Conservation (phyloP, 2,888 invertebrate species). For the Synanthedon vespiformis region DNA sequence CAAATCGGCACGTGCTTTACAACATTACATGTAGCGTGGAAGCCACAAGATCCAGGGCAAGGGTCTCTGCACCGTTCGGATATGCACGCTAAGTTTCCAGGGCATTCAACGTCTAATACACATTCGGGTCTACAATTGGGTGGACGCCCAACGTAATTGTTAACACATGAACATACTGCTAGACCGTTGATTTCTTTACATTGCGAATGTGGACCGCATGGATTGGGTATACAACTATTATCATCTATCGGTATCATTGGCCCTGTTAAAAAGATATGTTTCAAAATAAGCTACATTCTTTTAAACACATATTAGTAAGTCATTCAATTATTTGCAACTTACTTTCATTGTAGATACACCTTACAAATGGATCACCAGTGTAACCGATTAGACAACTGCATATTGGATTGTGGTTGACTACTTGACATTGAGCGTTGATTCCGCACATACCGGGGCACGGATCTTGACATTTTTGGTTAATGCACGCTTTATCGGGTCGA, state of each 20-base stretch:
- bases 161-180: slow-evolving; percentile 80
- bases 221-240: slow-evolving; percentile 77
- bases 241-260: slow-evolving; percentile 39
- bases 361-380: slow-evolving; percentile 82
- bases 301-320: slow-evolving; percentile 4
- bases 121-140: slow-evolving; percentile 85
- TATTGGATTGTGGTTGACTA: slow-evolving; percentile 83
- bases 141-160: slow-evolving; percentile 81
- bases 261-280: slow-evolving; percentile 28
- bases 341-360: slow-evolving; percentile 75
- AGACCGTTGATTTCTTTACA: slow-evolving; percentile 76
- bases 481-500: slow-evolving; percentile 79
- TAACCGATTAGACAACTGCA: slow-evolving; percentile 79
- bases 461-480: slow-evolving; percentile 81
- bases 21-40: slow-evolving; percentile 77
- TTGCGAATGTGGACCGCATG: slow-evolving; percentile 82
- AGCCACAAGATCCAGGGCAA: slow-evolving; percentile 81
- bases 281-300: not conserved
- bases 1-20: slow-evolving; percentile 81
- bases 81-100: slow-evolving; percentile 78
- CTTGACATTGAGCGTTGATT: slow-evolving; percentile 80
- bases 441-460: slow-evolving; percentile 85
- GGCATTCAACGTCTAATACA: slow-evolving; percentile 78
- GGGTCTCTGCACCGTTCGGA: slow-evolving; percentile 80
- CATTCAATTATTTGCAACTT: slow-evolving; percentile 37